Evolutionary conservation across 2,113 vertebrate species (phyloP), one percentile per base, ranked within the genome.

Genomic region (Psammodynastes pulverulentus): DNA sequence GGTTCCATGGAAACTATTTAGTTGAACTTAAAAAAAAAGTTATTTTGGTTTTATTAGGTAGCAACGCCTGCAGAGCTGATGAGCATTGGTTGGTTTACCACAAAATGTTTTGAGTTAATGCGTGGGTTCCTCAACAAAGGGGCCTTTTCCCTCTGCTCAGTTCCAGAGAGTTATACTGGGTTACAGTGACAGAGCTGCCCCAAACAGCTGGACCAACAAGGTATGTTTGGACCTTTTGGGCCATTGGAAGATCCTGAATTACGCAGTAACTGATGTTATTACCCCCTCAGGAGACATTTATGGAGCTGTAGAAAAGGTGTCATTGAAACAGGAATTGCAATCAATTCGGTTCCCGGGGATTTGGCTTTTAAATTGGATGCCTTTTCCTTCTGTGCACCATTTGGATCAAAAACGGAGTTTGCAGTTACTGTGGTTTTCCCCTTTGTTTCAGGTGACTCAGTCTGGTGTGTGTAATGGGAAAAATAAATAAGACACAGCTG

Each of bases 401-500:
- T 92, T 49, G 34, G 13, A 0, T 72, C 6, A 58, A n/a, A 34
- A 19, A 2, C 39, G 5, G 53, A 51, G 24, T 29, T 67, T 67
- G 21, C 34, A 43, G 89, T 24, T 89, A 2, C 1, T 13, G 91
- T 4, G n/a, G 17, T 45, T 87, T 58, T 3, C 0, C 26, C 90
- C 45, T 90, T 79, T 56, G 48, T 19, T 89, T 2, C 13, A 43
- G 8, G 89, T 0, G 9, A 85, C 15, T 62, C 92, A 89, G 88
- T 95, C 90, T 88, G 67, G 94, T 84, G 34, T 0, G 39, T 94
- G 89, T 92, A 95, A 19, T 26, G 95, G 93, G 95, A 94, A 95
- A 92, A 94, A 93, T 21, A 92, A 45, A 95, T 92, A 94, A 90
- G 48, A 52, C 94, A 95, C 56, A 7, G 91, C 86, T 95, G 93